These are phyloP conservation scores for Pseudococcus viburni DNA, from an alignment of 2,888 invertebrate species.

Conservation along the genomic window DNA sequence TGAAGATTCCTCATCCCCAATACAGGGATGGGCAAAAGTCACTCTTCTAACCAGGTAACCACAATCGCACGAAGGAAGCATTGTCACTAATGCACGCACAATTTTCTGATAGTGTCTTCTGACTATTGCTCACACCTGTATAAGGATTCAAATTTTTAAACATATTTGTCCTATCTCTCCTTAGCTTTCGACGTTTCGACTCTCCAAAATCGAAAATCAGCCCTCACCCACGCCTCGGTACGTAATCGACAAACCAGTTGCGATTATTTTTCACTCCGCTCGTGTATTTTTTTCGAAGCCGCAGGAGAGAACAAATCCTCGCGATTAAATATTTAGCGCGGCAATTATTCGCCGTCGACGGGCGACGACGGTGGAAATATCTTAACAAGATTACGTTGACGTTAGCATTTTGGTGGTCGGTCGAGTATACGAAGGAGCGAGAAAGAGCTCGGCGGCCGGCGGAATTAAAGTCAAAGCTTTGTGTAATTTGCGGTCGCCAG, in stretches of 20 bases:
- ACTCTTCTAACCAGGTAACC: too few relatives aligned
- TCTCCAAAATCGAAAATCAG: too few relatives aligned
- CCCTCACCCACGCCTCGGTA: neutral
- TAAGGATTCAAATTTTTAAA: too few relatives aligned
- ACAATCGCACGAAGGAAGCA: too few relatives aligned
- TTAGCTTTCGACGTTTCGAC: too few relatives aligned
- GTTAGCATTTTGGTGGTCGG: slow-evolving; percentile 16
- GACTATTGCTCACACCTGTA: too few relatives aligned
- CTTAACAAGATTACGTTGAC: slow-evolving; percentile 47
- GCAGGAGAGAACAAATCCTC: neutral
- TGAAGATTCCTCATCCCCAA: too few relatives aligned
- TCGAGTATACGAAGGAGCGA: neutral
- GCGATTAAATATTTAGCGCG: slow-evolving; percentile 45
- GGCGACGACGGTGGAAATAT: neutral
- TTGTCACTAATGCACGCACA: too few relatives aligned
- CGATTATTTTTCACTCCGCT: neutral
- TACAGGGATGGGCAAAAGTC: too few relatives aligned
- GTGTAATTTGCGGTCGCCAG: slow-evolving; percentile 50
- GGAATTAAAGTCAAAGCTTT: slow-evolving; percentile 53
- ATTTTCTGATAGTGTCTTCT: too few relatives aligned
- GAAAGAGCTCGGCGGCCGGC: neutral
- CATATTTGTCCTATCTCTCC: too few relatives aligned
- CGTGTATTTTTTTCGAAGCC: neutral
- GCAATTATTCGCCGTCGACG: neutral
- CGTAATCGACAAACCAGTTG: too few relatives aligned